These are phyloP conservation scores for Drosophila ficusphila DNA, from an alignment of 1,140 invertebrate species.

Conservation along the genomic window DNA sequence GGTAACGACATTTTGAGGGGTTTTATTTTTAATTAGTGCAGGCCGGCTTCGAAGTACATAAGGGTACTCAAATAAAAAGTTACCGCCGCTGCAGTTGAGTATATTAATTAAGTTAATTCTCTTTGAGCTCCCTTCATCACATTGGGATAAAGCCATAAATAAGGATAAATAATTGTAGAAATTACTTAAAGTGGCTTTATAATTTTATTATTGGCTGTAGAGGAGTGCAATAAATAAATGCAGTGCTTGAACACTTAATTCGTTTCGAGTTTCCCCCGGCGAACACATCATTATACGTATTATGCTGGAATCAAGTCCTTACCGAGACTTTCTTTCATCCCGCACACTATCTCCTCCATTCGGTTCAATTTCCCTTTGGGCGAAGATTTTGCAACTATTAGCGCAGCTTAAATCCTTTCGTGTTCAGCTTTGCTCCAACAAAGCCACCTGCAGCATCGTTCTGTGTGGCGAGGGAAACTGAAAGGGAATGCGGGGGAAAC, in stretches of 20 bases:
- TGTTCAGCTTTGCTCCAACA: constrained; percentile 26
- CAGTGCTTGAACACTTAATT: constrained; percentile 9
- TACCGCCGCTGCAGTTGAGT: neutral
- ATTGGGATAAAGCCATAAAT: no score
- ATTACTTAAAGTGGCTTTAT: no score
- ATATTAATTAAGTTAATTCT: neutral
- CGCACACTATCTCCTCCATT: constrained; percentile 10
- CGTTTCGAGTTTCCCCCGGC: neutral
- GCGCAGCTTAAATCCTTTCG: constrained; percentile 39
- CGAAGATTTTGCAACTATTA: constrained; percentile 44
- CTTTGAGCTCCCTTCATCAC: no score
- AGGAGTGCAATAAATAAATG: neutral
- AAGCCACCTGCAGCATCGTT: constrained; percentile 62
- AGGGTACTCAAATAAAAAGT: neutral
- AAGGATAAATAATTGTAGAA: no score
- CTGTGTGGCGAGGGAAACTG: constrained; percentile 18
- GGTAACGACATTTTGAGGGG: neutral
- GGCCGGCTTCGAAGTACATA: neutral
- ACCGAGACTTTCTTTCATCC: neutral
- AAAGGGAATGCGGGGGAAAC: constrained; percentile 9
- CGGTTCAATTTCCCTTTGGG: constrained; percentile 24
- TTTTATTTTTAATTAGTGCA: neutral
- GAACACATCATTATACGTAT: constrained; percentile 9
- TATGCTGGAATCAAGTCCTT: neutral
- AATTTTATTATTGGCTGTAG: neutral